Base-by-base conservation (phyloP, 2,888 invertebrate genomes). In the Nomada fucata region DNA sequence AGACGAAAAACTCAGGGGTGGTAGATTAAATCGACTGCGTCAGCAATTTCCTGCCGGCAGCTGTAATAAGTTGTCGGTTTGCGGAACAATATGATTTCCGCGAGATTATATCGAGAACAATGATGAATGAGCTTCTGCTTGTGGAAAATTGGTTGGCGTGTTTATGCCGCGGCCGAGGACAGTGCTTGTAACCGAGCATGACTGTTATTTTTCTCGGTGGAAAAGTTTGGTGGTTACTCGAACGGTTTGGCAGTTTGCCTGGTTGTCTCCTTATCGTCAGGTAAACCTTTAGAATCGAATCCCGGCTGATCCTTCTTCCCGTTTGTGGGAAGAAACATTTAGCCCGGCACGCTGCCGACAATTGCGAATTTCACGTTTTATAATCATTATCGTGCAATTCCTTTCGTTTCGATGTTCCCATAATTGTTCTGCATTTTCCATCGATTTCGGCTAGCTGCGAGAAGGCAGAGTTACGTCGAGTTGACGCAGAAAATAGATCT, bases 71-170 rank as follows among this genome's bases (percentile, higher is more conserved):
- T 83, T 79, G 84, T 85, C 78, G 84, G 44, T 82, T 86, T 86
- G 83, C 87, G 89, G 86, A 89, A 91, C 90, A 90, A 90, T 89
- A 88, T 85, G 90, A 92, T 91, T 92, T 89, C 89, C 89, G 83
- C 88, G 86, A 85, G 89, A 91, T 92, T 90, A 88, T 86, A 89
- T 88, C 88, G 82, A 75, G 89, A 88, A 88, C 89, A 89, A 91
- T 90, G 90, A 90, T 80, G 84, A 81, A 80, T 76, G 82, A 75
- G 84, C 85, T 61, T 86, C 86, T 89, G 84, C 87, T 80, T 72
- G 71, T 67, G 85, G 86, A 88, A 85, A 88, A 89, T 91, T 88
- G 85, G 85, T 88, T 90, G 81, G 88, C 86, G 86, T 90, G 91
- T 91, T 91, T 91, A 87, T 73, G 76, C 87, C 78, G 80, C 59